Evolutionary conservation across 2,113 vertebrate genomes (phyloP), one percentile per base, ranked within the genome.

Genomic region (Actenoides lindsayi): DNA sequence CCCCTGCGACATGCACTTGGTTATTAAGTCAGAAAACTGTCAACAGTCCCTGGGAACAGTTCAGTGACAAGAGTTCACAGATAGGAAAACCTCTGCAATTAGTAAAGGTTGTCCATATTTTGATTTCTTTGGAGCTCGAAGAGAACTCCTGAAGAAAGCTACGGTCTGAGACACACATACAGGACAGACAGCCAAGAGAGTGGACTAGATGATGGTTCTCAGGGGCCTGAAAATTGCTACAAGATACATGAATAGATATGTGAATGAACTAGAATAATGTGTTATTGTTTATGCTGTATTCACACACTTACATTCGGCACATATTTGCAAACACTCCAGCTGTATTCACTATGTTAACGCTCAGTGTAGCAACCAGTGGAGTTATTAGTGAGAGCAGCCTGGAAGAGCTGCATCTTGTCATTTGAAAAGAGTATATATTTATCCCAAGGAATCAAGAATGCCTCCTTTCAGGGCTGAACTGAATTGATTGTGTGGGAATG

Each of bases 401-500:
- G 86, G 90, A 96, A 93, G 65, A 95, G 57, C 41, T 94, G 83
- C 86, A 95, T 95, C 92, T 91, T 89, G 92, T 69, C 62, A 96
- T 92, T 96, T 96, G 89, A 96, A 97, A 96, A 92, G 94, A 94
- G 95, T 80, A 95, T 91, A 96, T 92, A 94, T 96, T 96, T 96
- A 97, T 89, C 89, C 91, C 91, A 91, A 97, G 53, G 94, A 94
- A 96, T 96, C 88, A 96, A 96, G 96, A 95, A 95, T 95, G 94
- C 92, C 86, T 94, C 92, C 91, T 96, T 96, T 96, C 96, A 96
- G 62, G 44, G 56, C 92, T 89, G 57, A 94, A 92, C 83, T 96
- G 88, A 96, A 96, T 92, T 96, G 95, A 96, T 82, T 94, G 95
- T 97, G 95, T 97, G 96, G 96, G 96, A 97, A 96, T 90, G 92